Evolutionary conservation across 2,113 vertebrate species (phyloP).

Genomic region (Lophotis ruficrista): DNA sequence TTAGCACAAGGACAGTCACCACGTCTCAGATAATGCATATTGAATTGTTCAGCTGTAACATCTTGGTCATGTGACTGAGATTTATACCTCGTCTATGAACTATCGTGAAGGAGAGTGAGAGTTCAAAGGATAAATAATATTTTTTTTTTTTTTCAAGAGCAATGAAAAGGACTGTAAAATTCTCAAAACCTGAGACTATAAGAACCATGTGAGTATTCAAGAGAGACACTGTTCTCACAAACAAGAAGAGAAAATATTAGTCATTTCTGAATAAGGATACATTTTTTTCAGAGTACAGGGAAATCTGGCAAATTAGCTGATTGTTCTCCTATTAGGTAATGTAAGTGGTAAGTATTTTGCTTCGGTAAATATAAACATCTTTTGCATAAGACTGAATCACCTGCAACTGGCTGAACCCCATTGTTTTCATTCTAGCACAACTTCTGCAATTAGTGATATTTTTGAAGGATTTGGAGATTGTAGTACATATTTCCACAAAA

Average conservation of each 20-base stretch:
- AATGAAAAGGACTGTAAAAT: not conserved
- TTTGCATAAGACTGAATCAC: not conserved
- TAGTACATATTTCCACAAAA: not conserved
- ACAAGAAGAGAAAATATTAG: not conserved
- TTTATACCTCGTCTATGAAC: not conserved
- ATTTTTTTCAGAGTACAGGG: not conserved
- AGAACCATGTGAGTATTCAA: not conserved
- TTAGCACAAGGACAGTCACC: slow-evolving; percentile 1
- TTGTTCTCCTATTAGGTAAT: slow-evolving; percentile 8
- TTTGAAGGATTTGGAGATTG: not conserved
- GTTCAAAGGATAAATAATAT: not conserved
- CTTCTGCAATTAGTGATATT: not conserved
- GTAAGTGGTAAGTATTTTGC: not conserved
- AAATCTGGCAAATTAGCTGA: not conserved
- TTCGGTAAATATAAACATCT: slow-evolving; percentile 20
- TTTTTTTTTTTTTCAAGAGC: not conserved
- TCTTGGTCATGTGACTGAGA: not conserved
- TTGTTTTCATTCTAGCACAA: not conserved
- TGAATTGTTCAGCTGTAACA: not conserved
- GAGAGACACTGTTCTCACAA: not conserved
- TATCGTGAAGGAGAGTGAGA: not conserved
- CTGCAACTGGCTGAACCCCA: not conserved
- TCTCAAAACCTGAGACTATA: not conserved
- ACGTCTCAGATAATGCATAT: not conserved
- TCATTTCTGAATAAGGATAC: not conserved